Evolutionary conservation across 2,113 vertebrate species (phyloP).

Genomic region (Clarias magur): DNA sequence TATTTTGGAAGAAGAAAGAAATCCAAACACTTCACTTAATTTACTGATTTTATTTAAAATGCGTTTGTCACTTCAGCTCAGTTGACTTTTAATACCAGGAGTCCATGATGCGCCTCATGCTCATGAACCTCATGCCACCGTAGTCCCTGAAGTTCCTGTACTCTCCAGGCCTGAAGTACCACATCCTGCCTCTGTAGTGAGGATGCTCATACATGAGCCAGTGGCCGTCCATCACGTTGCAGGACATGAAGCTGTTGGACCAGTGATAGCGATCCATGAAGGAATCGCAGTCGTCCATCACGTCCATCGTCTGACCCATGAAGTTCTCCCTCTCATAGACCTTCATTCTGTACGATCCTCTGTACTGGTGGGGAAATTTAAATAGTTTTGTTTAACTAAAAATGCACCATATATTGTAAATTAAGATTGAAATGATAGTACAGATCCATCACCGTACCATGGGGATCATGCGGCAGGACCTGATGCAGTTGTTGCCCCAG

Average conservation of each 20-base stretch:
- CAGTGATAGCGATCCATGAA: slow-evolving; percentile 42
- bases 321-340: slow-evolving; percentile 40
- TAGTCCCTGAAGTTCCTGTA: slow-evolving; percentile 27
- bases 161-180: slow-evolving; percentile 29
- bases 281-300: slow-evolving; percentile 32
- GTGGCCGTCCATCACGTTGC: background rate
- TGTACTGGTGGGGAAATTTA: background rate
- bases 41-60: background rate
- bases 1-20: background rate
- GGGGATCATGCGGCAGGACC: slow-evolving; percentile 35
- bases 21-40: background rate
- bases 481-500: slow-evolving; percentile 30
- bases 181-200: background rate
- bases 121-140: slow-evolving; percentile 26
- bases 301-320: slow-evolving; percentile 36
- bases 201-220: background rate
- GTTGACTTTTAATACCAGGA: slow-evolving; percentile 3
- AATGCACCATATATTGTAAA: too few relatives aligned
- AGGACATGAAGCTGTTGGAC: slow-evolving; percentile 11
- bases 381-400: too few relatives aligned
- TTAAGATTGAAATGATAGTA: too few relatives aligned
- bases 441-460: background rate
- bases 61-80: background rate
- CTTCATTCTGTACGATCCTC: slow-evolving; percentile 39
- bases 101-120: slow-evolving; percentile 19